Conservation (phyloP, 2,888 invertebrate genomes). For the Eristalis tenax region DNA sequence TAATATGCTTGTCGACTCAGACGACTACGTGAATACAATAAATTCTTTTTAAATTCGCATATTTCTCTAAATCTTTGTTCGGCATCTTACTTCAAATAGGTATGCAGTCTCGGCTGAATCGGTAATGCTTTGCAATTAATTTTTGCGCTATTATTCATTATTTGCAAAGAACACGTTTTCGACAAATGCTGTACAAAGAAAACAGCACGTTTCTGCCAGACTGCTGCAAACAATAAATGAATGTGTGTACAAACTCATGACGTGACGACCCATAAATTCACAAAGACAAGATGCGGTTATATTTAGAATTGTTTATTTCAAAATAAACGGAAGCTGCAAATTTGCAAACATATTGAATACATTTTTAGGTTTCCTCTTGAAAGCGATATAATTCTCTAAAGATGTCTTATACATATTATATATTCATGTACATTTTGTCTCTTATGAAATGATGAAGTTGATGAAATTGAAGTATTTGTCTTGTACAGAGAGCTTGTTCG, state of each 20-base stretch:
- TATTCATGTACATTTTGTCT: too few relatives aligned
- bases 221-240: conserved; percentile 23
- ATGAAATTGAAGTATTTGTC: too few relatives aligned
- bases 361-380: neutral
- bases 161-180: conserved; percentile 44
- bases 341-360: conserved; percentile 4
- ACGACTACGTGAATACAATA: neutral
- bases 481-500: too few relatives aligned
- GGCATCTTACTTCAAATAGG: conserved; percentile 8
- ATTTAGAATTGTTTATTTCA: neutral
- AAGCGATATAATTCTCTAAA: neutral
- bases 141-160: conserved; percentile 19
- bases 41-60: neutral
- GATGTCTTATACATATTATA: too few relatives aligned
- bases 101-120: neutral
- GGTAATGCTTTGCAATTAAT: neutral
- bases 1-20: conserved; percentile 1
- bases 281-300: conserved; percentile 4
- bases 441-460: too few relatives aligned
- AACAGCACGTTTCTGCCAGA: conserved; percentile 51
- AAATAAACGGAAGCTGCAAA: conserved; percentile 30
- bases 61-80: conserved; percentile 41
- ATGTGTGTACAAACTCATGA: neutral
- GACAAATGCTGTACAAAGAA: conserved; percentile 36
- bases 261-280: conserved; percentile 10